Conservation (phyloP, 2,888 invertebrate genomes). For the Cheiracanthium punctorium region DNA sequence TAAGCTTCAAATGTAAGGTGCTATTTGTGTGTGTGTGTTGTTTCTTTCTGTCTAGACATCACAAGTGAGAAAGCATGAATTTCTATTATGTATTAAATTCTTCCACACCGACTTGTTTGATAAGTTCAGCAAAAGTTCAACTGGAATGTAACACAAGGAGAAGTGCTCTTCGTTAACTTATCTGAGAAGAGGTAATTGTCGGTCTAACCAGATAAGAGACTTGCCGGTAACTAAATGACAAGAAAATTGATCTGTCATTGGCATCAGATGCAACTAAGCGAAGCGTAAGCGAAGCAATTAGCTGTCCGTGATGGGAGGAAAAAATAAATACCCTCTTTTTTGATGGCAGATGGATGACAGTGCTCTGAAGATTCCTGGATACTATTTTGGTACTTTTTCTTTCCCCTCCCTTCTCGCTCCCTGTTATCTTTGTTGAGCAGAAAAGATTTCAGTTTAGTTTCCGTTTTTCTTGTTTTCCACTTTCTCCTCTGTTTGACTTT, state of each 20-base stretch:
- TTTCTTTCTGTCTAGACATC: too few species aligned
- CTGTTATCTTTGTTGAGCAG: background rate
- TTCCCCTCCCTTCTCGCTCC: background rate
- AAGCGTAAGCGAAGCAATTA: constrained; percentile 65
- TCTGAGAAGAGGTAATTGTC: constrained; percentile 50
- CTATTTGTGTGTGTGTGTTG: too few species aligned
- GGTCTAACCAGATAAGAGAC: constrained; percentile 57
- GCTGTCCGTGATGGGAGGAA: constrained; percentile 51
- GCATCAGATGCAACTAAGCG: constrained; percentile 57
- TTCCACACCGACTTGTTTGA: background rate
- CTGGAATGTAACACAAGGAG: constrained; percentile 36
- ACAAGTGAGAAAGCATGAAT: too few species aligned
- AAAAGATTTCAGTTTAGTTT: background rate
- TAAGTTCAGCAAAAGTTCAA: background rate
- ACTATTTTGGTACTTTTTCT: constrained; percentile 1
- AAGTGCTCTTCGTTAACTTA: constrained; percentile 2
- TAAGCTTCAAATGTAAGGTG: too few species aligned
- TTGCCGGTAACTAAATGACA: constrained; percentile 63
- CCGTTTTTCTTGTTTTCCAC: background rate
- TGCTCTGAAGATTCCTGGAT: constrained; percentile 12
- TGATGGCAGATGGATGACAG: constrained; percentile 31
- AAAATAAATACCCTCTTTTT: constrained; percentile 12
- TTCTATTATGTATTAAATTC: too few species aligned
- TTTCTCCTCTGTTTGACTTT: background rate
- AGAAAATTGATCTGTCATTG: constrained; percentile 69